These are phyloP conservation scores for Hofmannophila pseudospretella DNA, from an alignment of 2,888 invertebrate species.

Conservation along the genomic window DNA sequence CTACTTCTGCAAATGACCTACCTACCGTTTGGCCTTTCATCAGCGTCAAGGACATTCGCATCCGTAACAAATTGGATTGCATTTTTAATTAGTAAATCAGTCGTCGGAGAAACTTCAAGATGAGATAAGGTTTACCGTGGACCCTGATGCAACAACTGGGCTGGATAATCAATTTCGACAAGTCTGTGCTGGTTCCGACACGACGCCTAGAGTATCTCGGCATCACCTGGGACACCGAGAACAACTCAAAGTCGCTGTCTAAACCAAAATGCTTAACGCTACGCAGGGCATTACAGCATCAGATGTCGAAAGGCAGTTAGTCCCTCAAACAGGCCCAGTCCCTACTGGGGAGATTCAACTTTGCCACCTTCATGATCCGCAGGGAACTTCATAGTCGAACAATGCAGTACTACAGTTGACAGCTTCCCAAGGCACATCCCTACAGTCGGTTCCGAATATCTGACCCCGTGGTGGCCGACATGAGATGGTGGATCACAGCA, in stretches of 20 bases:
- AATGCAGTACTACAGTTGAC: constrained; percentile 12
- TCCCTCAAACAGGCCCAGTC: constrained; percentile 16
- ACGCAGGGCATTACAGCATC: constrained; percentile 10
- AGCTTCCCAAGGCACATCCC: too few species aligned
- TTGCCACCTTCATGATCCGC: constrained; percentile 12
- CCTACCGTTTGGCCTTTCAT: too few species aligned
- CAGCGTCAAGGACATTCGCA: constrained; percentile 20
- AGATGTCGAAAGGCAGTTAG: constrained; percentile 12
- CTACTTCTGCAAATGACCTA: too few species aligned
- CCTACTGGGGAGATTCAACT: constrained; percentile 22
- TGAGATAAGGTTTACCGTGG: too few species aligned
- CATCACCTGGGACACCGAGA: too few species aligned
- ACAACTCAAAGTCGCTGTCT: constrained; percentile 14
- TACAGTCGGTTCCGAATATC: constrained; percentile 4
- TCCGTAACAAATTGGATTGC: constrained; percentile 23
- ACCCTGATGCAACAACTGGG: too few species aligned
- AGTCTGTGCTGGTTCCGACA: too few species aligned
- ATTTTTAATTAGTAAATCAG: constrained; percentile 14
- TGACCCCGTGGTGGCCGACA: constrained; percentile 7
- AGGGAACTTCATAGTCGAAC: constrained; percentile 8
- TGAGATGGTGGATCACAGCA: constrained; percentile 14
- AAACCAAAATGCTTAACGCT: too few species aligned
- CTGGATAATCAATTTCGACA: too few species aligned
- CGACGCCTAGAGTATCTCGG: too few species aligned
- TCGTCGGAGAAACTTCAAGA: too few species aligned